Base-by-base conservation (phyloP, 2,888 invertebrate species). In the Sipha maydis region DNA sequence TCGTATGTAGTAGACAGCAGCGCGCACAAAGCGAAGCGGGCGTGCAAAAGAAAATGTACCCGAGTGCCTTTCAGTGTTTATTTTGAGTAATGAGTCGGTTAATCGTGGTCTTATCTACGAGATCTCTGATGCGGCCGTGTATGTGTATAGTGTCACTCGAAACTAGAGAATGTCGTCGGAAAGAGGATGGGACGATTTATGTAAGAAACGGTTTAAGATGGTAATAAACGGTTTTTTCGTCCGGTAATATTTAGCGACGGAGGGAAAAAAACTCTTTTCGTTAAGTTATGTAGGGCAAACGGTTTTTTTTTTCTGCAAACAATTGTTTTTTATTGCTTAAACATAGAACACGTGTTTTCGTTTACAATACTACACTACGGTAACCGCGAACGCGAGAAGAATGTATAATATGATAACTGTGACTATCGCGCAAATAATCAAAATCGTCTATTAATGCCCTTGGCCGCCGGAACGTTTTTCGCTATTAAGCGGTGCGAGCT, bases 51-150 rank as follows among this genome's bases (percentile, higher is more conserved):
- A 56, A 82, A 82, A 41, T 61, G 71, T 61, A 82, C 82, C 48
- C 71, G 41, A 67, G 69, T 69, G 14, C 25, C 31, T 25, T 54
- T 73, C 73, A 54, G 73, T 83, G 73, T 83, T 83, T 83, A 73
- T 83, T 83, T 67, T 83, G 34, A 73, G 54, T 73, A 54, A 83
- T 83, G 83, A 83, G 83, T n/a, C 34, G 73, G 83, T 83, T 83
- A 83, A 83, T 83, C 54, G 54, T 54, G 48, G 83, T n/a, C 48
- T 73, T 83, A 83, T 83, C 83, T 73, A 54, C 31, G 54, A 83
- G 25, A 83, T 83, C 71, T 83, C 73, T 11, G 34, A 34, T 34
- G 25, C 48, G n/a, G 28, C 25, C 41, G 9, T 3, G 71, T 48
- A 48, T 48, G 14, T 14, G 14, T 48, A 67, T 21, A 41, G 48